phyloP scores from a whole-genome alignment of 2,113 vertebrate genomes.

The human (Homo sapiens) region GRCh38 chr20:4273501-4274000 shows the following conservation, averaged over 20 bases:
- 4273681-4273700: too few relatives aligned
- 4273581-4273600: background rate
- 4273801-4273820: too few relatives aligned
- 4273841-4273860: too few relatives aligned
- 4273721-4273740: too few relatives aligned
- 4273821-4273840: too few relatives aligned
- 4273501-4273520: background rate
- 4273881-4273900: background rate
- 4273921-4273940: background rate
- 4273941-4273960: background rate
- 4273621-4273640: too few relatives aligned
- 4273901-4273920: background rate
- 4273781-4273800: too few relatives aligned
- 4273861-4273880: background rate
- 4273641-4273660: too few relatives aligned
- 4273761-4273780: too few relatives aligned
- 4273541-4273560: background rate
- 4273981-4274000: background rate
- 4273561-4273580: background rate
- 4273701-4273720: too few relatives aligned
- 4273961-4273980: background rate
- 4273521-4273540: background rate
- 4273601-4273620: background rate
- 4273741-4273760: too few relatives aligned
- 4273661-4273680: too few relatives aligned